Conservation (phyloP, 1,140 invertebrate species). For the Archivesica marissinica region DNA sequence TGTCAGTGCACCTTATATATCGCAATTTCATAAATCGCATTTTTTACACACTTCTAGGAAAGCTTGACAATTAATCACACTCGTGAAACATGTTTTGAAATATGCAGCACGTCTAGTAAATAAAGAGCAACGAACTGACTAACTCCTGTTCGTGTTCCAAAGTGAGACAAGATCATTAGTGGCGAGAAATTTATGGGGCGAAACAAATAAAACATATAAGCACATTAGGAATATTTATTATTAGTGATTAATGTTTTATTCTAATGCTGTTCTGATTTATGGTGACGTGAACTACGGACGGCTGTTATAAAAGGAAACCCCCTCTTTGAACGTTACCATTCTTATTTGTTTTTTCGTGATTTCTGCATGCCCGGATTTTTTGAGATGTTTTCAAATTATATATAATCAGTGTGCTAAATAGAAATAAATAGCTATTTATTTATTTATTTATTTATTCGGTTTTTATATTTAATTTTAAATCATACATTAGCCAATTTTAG, state of each 20-base stretch:
- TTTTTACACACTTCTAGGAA: neutral
- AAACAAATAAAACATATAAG: neutral
- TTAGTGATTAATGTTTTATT: neutral
- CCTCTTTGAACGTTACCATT: neutral
- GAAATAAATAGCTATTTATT: neutral
- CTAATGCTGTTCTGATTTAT: neutral
- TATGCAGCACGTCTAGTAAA: neutral
- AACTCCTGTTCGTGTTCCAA: neutral
- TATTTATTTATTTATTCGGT: neutral
- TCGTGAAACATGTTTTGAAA: neutral
- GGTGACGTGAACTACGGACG: neutral
- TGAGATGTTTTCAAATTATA: too few species aligned
- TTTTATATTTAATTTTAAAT: neutral
- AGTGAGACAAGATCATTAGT: conserved; percentile 2
- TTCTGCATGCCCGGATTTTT: too few species aligned
- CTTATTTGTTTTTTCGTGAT: too few species aligned
- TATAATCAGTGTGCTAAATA: too few species aligned
- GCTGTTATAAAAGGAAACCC: neutral
- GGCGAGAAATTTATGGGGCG: neutral
- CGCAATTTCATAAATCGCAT: too few species aligned
- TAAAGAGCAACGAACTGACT: neutral
- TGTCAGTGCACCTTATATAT: too few species aligned
- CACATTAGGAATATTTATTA: neutral
- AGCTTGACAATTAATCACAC: neutral
- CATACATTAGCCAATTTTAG: neutral